Percentiles rank a stretch among this genome's conserved stretches.
phyloP scores from a whole-genome alignment of 2,113 vertebrate genomes.

The Sinocyclocheilus maitianheensis region DNA sequence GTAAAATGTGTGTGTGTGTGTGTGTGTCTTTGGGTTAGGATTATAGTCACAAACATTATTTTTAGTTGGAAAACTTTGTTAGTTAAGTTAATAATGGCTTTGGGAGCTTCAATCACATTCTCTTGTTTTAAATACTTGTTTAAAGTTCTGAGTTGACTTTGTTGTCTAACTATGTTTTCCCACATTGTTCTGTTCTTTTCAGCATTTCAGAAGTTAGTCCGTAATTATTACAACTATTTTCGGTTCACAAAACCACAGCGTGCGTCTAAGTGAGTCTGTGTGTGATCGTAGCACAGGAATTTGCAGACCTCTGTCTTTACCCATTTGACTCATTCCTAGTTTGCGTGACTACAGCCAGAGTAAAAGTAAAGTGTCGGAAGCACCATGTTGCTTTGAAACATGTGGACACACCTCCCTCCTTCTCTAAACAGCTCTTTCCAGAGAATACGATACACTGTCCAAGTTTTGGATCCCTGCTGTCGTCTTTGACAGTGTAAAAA shows the following conservation, averaged over 20 bases:
- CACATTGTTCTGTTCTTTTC: not conserved
- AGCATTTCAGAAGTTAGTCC: not conserved
- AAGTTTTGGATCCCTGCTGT: slow-evolving; percentile 58
- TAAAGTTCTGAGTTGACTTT: slow-evolving; percentile 12
- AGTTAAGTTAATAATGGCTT: not conserved
- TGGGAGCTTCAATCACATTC: not conserved
- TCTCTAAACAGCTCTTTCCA: not conserved
- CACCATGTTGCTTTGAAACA: slow-evolving; percentile 49
- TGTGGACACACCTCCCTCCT: slow-evolving; percentile 27
- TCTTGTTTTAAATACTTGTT: not conserved
- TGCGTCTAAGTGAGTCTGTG: not conserved
- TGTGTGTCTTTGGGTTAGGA: too few species aligned
- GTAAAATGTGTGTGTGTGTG: too few species aligned
- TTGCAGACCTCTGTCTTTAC: slow-evolving; percentile 73
- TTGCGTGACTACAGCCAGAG: slow-evolving; percentile 67
- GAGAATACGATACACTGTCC: slow-evolving; percentile 31
- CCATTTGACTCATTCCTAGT: slow-evolving; percentile 67
- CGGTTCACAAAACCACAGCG: not conserved
- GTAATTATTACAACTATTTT: slow-evolving; percentile 14
- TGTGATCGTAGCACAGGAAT: slow-evolving; percentile 56
- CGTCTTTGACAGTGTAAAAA: slow-evolving; percentile 49
- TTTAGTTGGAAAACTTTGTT: not conserved
- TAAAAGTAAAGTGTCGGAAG: slow-evolving; percentile 60
- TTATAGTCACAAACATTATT: not conserved
- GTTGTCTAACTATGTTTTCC: not conserved